These are phyloP conservation scores for Limnothrissa miodon DNA, from an alignment of 2,113 vertebrate genomes.

Conservation along the genomic window DNA sequence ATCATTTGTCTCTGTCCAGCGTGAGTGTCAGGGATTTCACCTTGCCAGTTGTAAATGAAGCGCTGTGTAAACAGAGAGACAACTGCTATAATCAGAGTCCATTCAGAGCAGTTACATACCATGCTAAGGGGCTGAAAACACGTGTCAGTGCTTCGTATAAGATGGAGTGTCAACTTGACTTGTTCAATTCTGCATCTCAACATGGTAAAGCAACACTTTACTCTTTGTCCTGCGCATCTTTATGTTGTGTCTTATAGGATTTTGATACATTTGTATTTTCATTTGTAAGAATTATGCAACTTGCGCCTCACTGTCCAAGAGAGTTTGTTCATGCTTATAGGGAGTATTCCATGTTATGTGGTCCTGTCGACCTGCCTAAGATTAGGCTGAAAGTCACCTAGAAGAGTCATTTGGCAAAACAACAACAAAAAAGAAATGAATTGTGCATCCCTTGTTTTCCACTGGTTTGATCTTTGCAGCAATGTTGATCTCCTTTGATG, in stretches of 20 bases:
- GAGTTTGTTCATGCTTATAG: too few species aligned
- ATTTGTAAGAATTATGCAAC: not conserved
- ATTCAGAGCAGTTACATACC: conserved; percentile 4
- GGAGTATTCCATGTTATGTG: too few species aligned
- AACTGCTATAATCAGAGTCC: conserved; percentile 7
- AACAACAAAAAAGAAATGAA: too few species aligned
- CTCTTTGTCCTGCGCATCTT: not conserved
- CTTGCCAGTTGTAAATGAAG: not conserved
- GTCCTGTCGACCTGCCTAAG: too few species aligned
- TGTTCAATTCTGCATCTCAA: not conserved
- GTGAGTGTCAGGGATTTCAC: not conserved
- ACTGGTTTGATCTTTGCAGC: too few species aligned
- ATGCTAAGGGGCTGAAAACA: not conserved
- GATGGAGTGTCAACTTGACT: not conserved
- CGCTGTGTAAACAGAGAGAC: not conserved
- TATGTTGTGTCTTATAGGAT: not conserved
- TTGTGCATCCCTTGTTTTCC: too few species aligned
- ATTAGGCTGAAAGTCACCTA: too few species aligned
- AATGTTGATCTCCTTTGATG: too few species aligned
- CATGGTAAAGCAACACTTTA: not conserved
- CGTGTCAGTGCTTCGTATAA: not conserved
- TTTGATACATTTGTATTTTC: not conserved
- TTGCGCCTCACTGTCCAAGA: too few species aligned
- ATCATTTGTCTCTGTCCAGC: not conserved
- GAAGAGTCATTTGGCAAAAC: too few species aligned